Conservation (phyloP, 1,140 invertebrate genomes). For the Drosophila parabipectinata region DNA sequence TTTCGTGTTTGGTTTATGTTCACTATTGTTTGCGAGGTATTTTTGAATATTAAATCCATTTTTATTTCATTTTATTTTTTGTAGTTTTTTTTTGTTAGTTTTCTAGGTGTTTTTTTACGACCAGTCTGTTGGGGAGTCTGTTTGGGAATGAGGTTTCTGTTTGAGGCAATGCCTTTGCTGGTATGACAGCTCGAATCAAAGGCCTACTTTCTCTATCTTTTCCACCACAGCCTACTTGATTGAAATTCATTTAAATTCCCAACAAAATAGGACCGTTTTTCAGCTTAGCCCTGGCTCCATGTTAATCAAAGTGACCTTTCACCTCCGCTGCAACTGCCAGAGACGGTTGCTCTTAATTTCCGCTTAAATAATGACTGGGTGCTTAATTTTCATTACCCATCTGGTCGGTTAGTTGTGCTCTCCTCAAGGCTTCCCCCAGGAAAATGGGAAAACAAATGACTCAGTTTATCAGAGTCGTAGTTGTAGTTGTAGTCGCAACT, state of each 20-base stretch:
- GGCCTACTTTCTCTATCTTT: not conserved
- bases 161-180: no score
- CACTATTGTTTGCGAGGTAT: no score
- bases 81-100: no score
- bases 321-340: not conserved
- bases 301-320: not conserved
- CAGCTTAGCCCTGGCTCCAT: no score
- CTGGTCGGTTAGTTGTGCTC: not conserved
- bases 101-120: no score
- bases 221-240: not conserved
- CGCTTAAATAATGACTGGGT: constrained; percentile 13
- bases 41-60: no score
- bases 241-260: not conserved
- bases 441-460: constrained; percentile 1
- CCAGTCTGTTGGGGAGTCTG: no score
- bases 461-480: not conserved
- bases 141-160: no score
- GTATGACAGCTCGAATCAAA: not conserved
- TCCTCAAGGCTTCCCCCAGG: not conserved
- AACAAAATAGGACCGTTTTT: no score
- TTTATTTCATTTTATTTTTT: no score
- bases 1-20: no score
- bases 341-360: not conserved
- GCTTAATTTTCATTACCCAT: constrained; percentile 19
- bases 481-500: not conserved